Evolutionary conservation across 2,888 invertebrate genomes (phyloP), one percentile per base, ranked within the genome.

Genomic region (Brenthis ino): DNA sequence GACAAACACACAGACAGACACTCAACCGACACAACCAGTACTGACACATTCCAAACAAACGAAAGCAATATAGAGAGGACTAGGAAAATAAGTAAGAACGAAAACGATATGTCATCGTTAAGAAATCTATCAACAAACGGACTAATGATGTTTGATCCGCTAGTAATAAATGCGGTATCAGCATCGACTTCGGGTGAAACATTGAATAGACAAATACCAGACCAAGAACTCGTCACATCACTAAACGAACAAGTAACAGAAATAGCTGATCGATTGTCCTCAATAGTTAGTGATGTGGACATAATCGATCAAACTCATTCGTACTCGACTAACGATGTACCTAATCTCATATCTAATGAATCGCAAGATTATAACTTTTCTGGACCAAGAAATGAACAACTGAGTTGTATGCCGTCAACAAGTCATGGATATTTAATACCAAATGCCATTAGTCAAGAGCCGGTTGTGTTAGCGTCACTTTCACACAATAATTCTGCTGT

Each of bases 381-480:
- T 0, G 86, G 86, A 2, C 85, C 89, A 0, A 87, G 89, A 64
- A 92, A 87, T 56, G 93, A 92, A 70, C 89, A 89, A 60, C 72
- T 90, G 13, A 89, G 92, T 20, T 93, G 93, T 75, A 89, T 94
- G 79, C 94, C 95, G 4, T 95, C 95, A 0, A 95, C 95, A 0
- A 93, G 93, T 76, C 95, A 95, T 72, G 94, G 94, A 28, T 95
- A 94, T 82, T 82, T 95, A 58, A 93, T 95, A 80, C 94, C 95
- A 11, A 94, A 94, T 74, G 94, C 94, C 0, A 94, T 95, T 58
- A 93, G 93, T 58, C 94, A 94, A 73, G 94, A 94, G 73, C 93
- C 93, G 0, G 93, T 88, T 0, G 94, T 94, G 0, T 79, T 94
- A 33, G 93, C 94, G 0, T 91, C 94, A 0, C 78, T 94, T 28